phyloP scores from a whole-genome alignment of 2,113 vertebrate genomes.

The Zootoca vivipara region DNA sequence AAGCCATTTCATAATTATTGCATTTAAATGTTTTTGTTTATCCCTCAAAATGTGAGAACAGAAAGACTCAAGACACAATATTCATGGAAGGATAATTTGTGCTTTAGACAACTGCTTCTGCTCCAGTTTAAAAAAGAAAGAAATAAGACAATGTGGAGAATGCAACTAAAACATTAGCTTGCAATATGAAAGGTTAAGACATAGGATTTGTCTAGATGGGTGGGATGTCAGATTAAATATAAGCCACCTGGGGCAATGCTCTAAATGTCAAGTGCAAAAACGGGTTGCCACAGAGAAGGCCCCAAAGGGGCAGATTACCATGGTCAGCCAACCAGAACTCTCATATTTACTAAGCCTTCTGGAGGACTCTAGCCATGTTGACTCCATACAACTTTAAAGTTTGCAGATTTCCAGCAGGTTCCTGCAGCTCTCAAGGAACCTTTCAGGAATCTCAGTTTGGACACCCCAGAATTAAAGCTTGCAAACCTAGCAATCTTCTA shows the following conservation, averaged over 20 bases:
- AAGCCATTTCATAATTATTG: conserved; percentile 27
- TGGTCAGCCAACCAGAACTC: neutral
- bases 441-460: neutral
- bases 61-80: conserved; percentile 26
- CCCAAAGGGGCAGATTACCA: neutral
- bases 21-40: conserved; percentile 14
- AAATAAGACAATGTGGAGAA: neutral
- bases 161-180: neutral
- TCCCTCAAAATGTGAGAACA: conserved; percentile 40
- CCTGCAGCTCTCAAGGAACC: neutral
- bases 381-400: neutral
- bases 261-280: neutral
- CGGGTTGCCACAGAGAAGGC: neutral
- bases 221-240: neutral
- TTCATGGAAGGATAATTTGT: conserved; percentile 40
- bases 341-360: neutral
- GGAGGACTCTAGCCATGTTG: neutral
- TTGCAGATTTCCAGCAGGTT: neutral
- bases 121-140: neutral
- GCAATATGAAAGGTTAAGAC: neutral
- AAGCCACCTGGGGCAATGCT: too few species aligned
- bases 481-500: neutral
- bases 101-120: conserved; percentile 13
- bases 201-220: neutral
- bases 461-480: neutral